Percentiles rank a stretch among this genome's conserved stretches.
phyloP scores from a whole-genome alignment of 2,797 vertebrate genomes.

The Sebastes wilsoni region DNA sequence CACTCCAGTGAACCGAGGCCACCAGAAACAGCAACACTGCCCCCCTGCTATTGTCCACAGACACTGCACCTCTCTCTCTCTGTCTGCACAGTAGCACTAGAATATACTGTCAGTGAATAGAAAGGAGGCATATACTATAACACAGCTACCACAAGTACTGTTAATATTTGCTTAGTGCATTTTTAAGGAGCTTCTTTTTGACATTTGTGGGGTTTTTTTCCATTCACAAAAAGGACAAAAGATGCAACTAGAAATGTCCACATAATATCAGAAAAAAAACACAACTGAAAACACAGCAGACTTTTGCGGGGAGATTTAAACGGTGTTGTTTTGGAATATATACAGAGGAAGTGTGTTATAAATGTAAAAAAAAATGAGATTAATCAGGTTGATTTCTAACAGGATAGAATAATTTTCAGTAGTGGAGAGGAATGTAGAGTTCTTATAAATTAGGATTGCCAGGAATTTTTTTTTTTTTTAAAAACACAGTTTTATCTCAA shows the following conservation, averaged over 20 bases:
- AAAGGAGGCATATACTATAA: background rate
- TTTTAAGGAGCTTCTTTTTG: background rate
- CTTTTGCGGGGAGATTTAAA: background rate
- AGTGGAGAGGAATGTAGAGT: background rate
- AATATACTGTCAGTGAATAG: background rate
- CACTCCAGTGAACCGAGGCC: slow-evolving; percentile 43
- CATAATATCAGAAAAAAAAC: background rate
- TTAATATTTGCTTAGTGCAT: background rate
- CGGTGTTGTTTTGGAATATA: background rate
- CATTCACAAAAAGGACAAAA: background rate
- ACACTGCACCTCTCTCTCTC: slow-evolving; percentile 56
- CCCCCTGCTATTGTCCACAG: slow-evolving; percentile 67
- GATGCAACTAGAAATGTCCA: background rate
- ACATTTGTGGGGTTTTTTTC: background rate
- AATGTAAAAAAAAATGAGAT: background rate
- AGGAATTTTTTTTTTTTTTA: background rate
- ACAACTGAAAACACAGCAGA: background rate
- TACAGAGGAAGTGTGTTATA: background rate
- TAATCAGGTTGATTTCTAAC: background rate
- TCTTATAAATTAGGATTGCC: background rate
- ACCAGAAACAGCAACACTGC: slow-evolving; percentile 76
- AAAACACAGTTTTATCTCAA: background rate
- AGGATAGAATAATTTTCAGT: background rate
- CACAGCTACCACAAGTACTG: background rate
- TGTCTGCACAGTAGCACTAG: background rate